These are phyloP conservation scores for Globia sparganii DNA, from an alignment of 2,888 invertebrate genomes.

Conservation along the genomic window DNA sequence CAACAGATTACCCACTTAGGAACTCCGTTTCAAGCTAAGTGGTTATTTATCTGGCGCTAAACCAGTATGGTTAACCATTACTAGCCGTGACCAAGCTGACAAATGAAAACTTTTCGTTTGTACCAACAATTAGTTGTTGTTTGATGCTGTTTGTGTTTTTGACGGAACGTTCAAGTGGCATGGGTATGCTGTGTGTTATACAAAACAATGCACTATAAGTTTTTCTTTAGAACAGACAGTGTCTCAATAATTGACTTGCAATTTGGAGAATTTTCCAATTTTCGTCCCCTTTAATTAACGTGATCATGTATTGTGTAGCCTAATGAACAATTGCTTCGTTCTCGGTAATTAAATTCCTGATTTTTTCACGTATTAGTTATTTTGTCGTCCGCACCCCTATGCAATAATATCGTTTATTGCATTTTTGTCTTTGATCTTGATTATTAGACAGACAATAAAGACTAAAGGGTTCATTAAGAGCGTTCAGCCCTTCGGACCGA, in stretches of 20 bases:
- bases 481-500: background rate
- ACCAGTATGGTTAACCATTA: conserved; percentile 63
- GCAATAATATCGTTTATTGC: background rate
- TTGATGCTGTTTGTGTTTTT: conserved; percentile 19
- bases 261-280: background rate
- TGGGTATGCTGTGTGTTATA: background rate
- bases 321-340: background rate
- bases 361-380: background rate
- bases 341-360: background rate
- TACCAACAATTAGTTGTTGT: conserved; percentile 43
- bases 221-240: conserved; percentile 1
- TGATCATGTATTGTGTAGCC: background rate
- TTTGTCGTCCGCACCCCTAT: background rate
- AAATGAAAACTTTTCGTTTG: conserved; percentile 37
- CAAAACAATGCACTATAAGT: conserved; percentile 5
- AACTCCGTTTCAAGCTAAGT: conserved; percentile 66
- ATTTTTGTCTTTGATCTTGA: conserved; percentile 20
- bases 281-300: background rate
- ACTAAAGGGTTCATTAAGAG: background rate
- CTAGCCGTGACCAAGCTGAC: conserved; percentile 38
- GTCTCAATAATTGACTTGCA: background rate
- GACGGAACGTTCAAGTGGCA: conserved; percentile 11
- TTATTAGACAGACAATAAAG: conserved; percentile 11
- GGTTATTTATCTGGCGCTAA: conserved; percentile 72
- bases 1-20: conserved; percentile 70